Percentiles rank a stretch among this genome's conserved stretches.
Evolutionary conservation across 2,113 vertebrate genomes (phyloP).

Genomic region (Phycodurus eques): DNA sequence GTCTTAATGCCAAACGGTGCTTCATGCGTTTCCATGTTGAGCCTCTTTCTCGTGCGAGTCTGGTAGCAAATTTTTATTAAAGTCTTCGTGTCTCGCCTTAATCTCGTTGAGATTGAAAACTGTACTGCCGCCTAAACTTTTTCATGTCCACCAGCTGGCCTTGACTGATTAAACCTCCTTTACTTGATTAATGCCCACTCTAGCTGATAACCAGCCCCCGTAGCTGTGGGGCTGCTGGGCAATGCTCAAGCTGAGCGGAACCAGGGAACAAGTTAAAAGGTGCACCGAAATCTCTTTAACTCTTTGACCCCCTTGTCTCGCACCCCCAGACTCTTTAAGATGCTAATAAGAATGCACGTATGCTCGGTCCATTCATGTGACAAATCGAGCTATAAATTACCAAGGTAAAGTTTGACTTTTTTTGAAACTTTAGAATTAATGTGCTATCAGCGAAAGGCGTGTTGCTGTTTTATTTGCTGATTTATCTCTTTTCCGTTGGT

Average conservation of each 20-base stretch:
- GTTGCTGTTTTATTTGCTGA: slow-evolving; percentile 47
- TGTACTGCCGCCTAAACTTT: slow-evolving; percentile 37
- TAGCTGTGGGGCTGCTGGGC: slow-evolving; percentile 44
- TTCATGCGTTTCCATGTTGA: slow-evolving; percentile 37
- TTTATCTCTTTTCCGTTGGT: slow-evolving; percentile 46
- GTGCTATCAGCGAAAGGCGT: slow-evolving; percentile 26
- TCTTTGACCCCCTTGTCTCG: slow-evolving; percentile 56
- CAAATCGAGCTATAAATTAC: slow-evolving; percentile 61
- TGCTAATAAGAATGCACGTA: slow-evolving; percentile 59
- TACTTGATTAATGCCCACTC: slow-evolving; percentile 71
- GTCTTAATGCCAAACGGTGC: slow-evolving; percentile 41
- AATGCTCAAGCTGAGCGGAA: slow-evolving; percentile 46
- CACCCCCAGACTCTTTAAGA: slow-evolving; percentile 59
- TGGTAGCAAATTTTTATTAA: background rate
- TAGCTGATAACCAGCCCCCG: slow-evolving; percentile 67
- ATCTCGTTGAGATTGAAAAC: slow-evolving; percentile 15
- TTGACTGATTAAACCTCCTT: slow-evolving; percentile 72
- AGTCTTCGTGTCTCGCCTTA: background rate
- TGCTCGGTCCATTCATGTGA: slow-evolving; percentile 52
- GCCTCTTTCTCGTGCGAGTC: background rate
- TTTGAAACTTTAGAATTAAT: slow-evolving; percentile 45
- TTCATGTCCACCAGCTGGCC: slow-evolving; percentile 62
- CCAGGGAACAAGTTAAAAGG: slow-evolving; percentile 51
- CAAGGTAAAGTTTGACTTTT: slow-evolving; percentile 36
- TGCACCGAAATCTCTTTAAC: slow-evolving; percentile 64